Base-by-base conservation (phyloP, 2,888 invertebrate species). In the Drosophila rellima region DNA sequence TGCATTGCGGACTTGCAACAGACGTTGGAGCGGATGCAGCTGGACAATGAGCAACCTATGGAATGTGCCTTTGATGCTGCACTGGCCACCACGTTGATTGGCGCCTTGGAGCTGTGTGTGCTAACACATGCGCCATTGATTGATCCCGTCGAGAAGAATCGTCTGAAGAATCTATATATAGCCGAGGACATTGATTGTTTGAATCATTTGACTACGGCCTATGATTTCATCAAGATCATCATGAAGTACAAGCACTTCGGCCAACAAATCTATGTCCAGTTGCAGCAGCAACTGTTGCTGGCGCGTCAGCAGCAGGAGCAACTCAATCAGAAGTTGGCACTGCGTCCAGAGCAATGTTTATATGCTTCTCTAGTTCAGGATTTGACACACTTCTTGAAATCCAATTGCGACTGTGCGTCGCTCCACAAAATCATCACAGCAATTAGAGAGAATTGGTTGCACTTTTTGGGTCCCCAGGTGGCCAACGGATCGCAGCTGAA, bases 111-210 rank as follows among this genome's bases (percentile, higher is more conserved):
- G 80, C 89, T 94, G 0, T 93, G 93, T 75, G 90, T 96, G 4
- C 94, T 95, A 87, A 93, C 94, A 0, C 94, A 95, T 90, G 93
- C 96, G 11, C 95, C 95, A 17, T 92, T 95, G 0, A 95, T 98
- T 5, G 98, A 98, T 93, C 97, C 98, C 0, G 95, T 97, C 0
- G 95, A 96, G 64, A 97, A 97, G 91, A 94, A 95, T 74, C 93
- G 94, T 0, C 91, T 97, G 0, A 96, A 96, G 92, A 94, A 95
- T 10, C 92, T 94, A 45, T 96, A 97, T 77, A 93, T 95, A 13
- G 91, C 94, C 23, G 95, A 96, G 80, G 96, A 97, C 90, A 94
- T 96, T 2, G 90, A 92, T 18, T 94, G 94, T 83, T 94, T 95
- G 35, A 93, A 94, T 11, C 93, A 93, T 10, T 91, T 95, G 48